A percentile compares a stretch with the other conserved stretches of the same genome.
Conservation (phyloP, 2,113 vertebrate genomes). For the Semnornis frantzii region DNA sequence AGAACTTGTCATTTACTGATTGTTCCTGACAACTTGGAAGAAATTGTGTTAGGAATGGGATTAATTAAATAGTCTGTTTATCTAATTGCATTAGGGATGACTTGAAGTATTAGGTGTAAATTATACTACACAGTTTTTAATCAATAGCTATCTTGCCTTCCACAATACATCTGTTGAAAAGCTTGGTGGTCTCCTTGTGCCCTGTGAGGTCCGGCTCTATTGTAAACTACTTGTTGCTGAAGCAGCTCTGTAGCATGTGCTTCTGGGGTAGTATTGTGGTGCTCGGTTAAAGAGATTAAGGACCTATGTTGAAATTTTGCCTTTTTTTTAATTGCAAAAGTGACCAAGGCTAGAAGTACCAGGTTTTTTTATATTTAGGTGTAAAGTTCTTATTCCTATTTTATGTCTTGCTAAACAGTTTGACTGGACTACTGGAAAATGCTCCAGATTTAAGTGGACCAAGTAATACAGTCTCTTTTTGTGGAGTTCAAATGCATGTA, state of each 20-base stretch:
- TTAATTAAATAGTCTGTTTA: conserved; percentile 46
- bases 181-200: no score
- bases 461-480: not conserved
- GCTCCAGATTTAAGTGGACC: not conserved
- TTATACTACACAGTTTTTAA: not conserved
- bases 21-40: not conserved
- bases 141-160: not conserved
- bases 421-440: not conserved
- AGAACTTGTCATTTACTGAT: conserved; percentile 12
- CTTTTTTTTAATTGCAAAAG: not conserved
- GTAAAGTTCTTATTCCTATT: not conserved
- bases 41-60: not conserved
- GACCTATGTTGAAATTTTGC: not conserved
- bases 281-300: not conserved
- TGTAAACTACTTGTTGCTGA: not conserved
- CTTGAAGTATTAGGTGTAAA: conserved; percentile 1
- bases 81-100: not conserved
- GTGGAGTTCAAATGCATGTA: not conserved
- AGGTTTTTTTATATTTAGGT: not conserved
- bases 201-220: not conserved
- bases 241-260: not conserved
- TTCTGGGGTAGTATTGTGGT: not conserved
- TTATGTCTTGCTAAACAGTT: not conserved
- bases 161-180: not conserved
- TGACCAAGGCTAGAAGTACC: not conserved